Conservation (phyloP, 1,140 invertebrate species). For the Camponotus floridanus region DNA sequence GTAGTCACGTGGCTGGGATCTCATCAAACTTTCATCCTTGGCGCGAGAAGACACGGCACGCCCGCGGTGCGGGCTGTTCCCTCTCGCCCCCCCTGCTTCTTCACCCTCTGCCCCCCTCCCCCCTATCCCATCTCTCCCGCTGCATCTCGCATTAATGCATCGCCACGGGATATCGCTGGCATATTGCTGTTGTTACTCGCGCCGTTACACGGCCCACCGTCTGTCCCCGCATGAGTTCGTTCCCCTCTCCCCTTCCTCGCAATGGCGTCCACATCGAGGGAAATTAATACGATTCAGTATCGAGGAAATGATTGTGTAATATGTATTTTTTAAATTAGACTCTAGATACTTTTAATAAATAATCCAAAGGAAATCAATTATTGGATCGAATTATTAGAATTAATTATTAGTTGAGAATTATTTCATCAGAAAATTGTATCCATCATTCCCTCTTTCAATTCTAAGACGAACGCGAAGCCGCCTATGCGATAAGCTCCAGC, state of each 20-base stretch:
- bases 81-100: neutral
- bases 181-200: slow-evolving; percentile 64
- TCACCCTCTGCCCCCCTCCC: neutral
- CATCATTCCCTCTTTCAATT: neutral
- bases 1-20: slow-evolving; percentile 70
- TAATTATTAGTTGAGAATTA: neutral
- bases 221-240: neutral
- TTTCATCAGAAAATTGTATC: neutral
- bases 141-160: slow-evolving; percentile 56
- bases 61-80: slow-evolving; percentile 35
- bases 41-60: slow-evolving; percentile 59
- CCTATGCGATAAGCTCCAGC: slow-evolving; percentile 23
- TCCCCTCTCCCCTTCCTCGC: neutral
- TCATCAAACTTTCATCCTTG: slow-evolving; percentile 74
- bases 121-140: neutral
- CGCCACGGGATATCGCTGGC: slow-evolving; percentile 55
- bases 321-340: neutral
- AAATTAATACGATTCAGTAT: neutral
- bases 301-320: neutral
- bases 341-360: neutral
- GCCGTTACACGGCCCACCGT: slow-evolving; percentile 42
- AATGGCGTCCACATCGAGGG: slow-evolving; percentile 26
- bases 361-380: neutral
- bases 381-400: too few relatives aligned
- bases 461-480: neutral